phyloP scores from a whole-genome alignment of 2,888 invertebrate species.

The Hirtodrosophila alboralis region DNA sequence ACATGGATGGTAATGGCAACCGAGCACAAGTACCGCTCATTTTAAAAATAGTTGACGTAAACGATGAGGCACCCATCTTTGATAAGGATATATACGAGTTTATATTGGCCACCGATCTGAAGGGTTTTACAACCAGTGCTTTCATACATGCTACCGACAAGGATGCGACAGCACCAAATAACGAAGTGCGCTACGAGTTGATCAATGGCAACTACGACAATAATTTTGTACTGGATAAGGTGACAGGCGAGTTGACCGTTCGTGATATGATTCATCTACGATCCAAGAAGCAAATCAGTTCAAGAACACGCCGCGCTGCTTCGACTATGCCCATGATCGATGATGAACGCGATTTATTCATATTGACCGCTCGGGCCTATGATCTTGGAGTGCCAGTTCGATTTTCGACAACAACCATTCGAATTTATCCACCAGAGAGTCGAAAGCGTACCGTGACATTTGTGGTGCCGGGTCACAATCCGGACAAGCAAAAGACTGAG shows the following conservation, averaged over 20 bases:
- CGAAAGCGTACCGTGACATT: constrained; percentile 91
- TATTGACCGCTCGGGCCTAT: constrained; percentile 91
- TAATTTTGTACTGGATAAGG: constrained; percentile 90
- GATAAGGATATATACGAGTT: constrained; percentile 92
- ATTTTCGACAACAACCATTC: constrained; percentile 89
- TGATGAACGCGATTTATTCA: constrained; percentile 83
- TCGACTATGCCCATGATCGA: constrained; percentile 6
- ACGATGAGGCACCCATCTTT: constrained; percentile 94
- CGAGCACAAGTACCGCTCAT: constrained; percentile 89
- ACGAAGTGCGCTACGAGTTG: constrained; percentile 93
- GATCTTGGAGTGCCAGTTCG: constrained; percentile 93
- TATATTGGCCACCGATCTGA: constrained; percentile 89
- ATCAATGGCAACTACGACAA: constrained; percentile 90
- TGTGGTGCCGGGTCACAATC: constrained; percentile 91
- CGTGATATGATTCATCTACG: constrained; percentile 84
- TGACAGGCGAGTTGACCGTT: constrained; percentile 90
- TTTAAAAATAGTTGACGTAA: constrained; percentile 91
- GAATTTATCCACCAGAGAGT: constrained; percentile 91
- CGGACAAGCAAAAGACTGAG: constrained; percentile 89
- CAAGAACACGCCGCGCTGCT: constrained; percentile 51
- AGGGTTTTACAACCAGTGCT: constrained; percentile 91
- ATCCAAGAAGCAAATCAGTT: constrained; percentile 80
- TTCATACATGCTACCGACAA: constrained; percentile 92
- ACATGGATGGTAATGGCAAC: constrained; percentile 92
- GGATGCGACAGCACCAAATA: constrained; percentile 93